Evolutionary conservation across 2,888 invertebrate species (phyloP).

Genomic region (Ephialtes manifestator): DNA sequence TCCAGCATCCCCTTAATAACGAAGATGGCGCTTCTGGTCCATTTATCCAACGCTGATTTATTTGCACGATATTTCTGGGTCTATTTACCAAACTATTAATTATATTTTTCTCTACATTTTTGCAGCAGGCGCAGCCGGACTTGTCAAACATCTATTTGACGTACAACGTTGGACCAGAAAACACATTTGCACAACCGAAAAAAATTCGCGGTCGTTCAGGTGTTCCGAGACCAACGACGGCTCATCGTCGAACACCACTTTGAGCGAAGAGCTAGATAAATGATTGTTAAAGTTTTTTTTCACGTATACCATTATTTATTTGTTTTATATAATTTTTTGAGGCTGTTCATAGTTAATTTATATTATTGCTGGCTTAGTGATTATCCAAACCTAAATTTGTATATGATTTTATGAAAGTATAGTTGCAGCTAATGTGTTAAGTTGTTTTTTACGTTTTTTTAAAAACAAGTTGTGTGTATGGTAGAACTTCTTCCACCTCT

Average conservation of each 20-base stretch:
- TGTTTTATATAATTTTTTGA: constrained; percentile 53
- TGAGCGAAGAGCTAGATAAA: constrained; percentile 72
- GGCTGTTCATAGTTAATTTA: constrained; percentile 45
- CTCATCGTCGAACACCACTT: constrained; percentile 83
- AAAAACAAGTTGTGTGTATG: constrained; percentile 16
- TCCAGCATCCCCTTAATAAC: too few species aligned
- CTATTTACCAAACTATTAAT: background rate
- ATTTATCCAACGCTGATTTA: background rate
- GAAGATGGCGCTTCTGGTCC: background rate
- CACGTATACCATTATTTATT: constrained; percentile 44
- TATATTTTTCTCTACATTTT: constrained; percentile 55
- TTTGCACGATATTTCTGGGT: background rate
- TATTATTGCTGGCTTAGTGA: constrained; percentile 21
- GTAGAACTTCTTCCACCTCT: constrained; percentile 43
- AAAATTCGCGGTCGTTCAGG: constrained; percentile 87
- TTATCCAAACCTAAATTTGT: constrained; percentile 21
- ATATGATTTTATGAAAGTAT: constrained; percentile 32
- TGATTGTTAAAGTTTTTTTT: constrained; percentile 22
- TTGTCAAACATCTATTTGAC: constrained; percentile 90
- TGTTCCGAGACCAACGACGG: constrained; percentile 87
- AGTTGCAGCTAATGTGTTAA: constrained; percentile 28
- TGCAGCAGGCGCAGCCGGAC: constrained; percentile 88
- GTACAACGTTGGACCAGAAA: constrained; percentile 87
- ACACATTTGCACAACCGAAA: constrained; percentile 88
- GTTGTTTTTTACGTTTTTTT: constrained; percentile 14